These are phyloP conservation scores for Pelosia muscerda DNA, from an alignment of 2,888 invertebrate genomes.

Conservation along the genomic window DNA sequence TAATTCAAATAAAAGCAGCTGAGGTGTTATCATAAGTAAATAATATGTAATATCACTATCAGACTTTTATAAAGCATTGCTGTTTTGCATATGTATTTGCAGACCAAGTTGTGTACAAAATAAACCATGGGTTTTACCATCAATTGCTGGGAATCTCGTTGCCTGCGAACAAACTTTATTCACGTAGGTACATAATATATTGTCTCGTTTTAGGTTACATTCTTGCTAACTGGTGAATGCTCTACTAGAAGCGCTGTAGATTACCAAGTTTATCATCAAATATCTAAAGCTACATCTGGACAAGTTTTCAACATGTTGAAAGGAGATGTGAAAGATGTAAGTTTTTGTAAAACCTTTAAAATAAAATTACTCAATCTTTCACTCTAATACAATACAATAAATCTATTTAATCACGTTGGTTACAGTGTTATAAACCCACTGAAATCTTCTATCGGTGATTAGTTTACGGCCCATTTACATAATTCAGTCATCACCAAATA, in stretches of 20 bases:
- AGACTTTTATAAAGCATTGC: background rate
- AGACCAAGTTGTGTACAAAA: background rate
- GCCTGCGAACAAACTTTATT: too few relatives aligned
- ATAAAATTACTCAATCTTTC: background rate
- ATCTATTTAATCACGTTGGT: too few relatives aligned
- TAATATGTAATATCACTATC: too few relatives aligned
- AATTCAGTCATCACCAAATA: too few relatives aligned
- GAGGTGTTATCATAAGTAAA: background rate
- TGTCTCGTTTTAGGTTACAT: constrained; percentile 59
- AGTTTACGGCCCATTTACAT: too few relatives aligned
- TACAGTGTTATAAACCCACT: too few relatives aligned
- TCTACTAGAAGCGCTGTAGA: background rate
- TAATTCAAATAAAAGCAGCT: background rate
- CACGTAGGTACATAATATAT: background rate
- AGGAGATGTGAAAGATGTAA: constrained; percentile 60
- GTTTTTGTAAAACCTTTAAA: constrained; percentile 12
- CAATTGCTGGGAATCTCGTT: too few relatives aligned
- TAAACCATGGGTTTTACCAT: background rate
- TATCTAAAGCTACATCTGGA: constrained; percentile 64
- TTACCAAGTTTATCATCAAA: constrained; percentile 58
- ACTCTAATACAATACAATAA: too few relatives aligned
- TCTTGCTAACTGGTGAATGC: constrained; percentile 67
- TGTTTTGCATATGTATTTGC: background rate
- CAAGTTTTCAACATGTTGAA: constrained; percentile 65
- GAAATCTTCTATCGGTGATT: too few relatives aligned